Evolutionary conservation across 2,888 invertebrate species (phyloP).

Genomic region (Drosophila phalerata): DNA sequence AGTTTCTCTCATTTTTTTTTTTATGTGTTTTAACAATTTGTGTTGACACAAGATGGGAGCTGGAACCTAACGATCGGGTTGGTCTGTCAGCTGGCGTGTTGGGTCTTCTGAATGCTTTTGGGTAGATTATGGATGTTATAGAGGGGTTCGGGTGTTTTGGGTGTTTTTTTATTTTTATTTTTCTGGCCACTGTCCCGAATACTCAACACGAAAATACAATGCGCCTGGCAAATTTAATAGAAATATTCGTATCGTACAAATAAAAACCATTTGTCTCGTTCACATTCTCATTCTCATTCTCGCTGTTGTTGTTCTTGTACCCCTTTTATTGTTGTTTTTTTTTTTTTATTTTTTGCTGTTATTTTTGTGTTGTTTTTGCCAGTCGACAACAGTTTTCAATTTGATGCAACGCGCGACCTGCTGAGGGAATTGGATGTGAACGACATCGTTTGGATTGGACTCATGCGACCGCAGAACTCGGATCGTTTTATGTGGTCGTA

Average conservation of each 20-base stretch:
- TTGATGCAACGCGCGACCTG: constrained; percentile 91
- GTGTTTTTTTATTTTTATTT: constrained; percentile 5
- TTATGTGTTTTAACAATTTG: constrained; percentile 18
- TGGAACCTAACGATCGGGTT: constrained; percentile 21
- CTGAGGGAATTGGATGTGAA: constrained; percentile 92
- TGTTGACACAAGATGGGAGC: constrained; percentile 21
- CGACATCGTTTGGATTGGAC: constrained; percentile 92
- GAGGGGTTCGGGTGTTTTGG: not conserved
- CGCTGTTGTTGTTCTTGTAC: constrained; percentile 17
- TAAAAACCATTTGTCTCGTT: constrained; percentile 73
- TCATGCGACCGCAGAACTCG: constrained; percentile 90
- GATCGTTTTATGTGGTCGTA: constrained; percentile 92
- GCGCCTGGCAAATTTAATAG: constrained; percentile 72
- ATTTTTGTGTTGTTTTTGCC: constrained; percentile 32
- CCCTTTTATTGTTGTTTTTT: constrained; percentile 16
- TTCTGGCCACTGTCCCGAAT: constrained; percentile 29
- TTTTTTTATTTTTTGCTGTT: too few species aligned
- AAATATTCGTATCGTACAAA: constrained; percentile 73
- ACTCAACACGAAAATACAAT: constrained; percentile 51
- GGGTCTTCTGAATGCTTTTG: constrained; percentile 9
- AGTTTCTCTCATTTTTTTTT: not conserved
- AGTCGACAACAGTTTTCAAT: constrained; percentile 92
- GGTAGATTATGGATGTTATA: constrained; percentile 5
- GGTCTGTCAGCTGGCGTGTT: constrained; percentile 8
- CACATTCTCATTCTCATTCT: constrained; percentile 10